phyloP scores from a whole-genome alignment of 2,888 invertebrate genomes.

The Tinea semifulvella region DNA sequence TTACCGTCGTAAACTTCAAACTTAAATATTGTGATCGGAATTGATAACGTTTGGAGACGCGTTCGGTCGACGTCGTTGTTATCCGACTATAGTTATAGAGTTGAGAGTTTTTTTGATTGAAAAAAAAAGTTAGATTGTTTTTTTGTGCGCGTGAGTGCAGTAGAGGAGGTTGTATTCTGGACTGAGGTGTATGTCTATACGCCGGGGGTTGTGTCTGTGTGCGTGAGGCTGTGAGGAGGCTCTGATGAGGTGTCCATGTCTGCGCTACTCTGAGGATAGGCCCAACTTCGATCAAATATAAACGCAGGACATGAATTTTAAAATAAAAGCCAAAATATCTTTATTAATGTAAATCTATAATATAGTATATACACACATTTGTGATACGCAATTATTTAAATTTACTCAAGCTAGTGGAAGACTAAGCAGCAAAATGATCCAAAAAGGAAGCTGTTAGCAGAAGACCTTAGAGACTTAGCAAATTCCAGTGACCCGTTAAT shows the following conservation, averaged over 20 bases:
- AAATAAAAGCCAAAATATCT: too few relatives aligned
- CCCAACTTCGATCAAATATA: too few relatives aligned
- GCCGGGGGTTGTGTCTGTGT: slow-evolving; percentile 37
- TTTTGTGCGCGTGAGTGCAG: slow-evolving; percentile 66
- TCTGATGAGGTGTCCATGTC: slow-evolving; percentile 40
- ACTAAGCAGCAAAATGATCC: too few relatives aligned
- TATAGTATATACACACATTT: too few relatives aligned
- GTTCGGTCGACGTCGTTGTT: slow-evolving; percentile 52
- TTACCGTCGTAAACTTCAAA: slow-evolving; percentile 38
- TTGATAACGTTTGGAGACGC: slow-evolving; percentile 42
- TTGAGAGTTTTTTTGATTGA: slow-evolving; percentile 52
- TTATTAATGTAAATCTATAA: too few relatives aligned
- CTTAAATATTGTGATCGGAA: slow-evolving; percentile 48
- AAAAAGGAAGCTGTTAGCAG: too few relatives aligned
- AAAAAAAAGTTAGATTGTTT: slow-evolving; percentile 64
- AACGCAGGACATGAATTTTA: too few relatives aligned
- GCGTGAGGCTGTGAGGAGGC: slow-evolving; percentile 43
- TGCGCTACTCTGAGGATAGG: slow-evolving; percentile 22
- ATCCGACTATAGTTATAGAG: slow-evolving; percentile 47
- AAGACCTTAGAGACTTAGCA: too few relatives aligned
- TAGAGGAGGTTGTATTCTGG: slow-evolving; percentile 60
- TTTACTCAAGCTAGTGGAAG: too few relatives aligned
- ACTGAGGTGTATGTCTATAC: slow-evolving; percentile 58
- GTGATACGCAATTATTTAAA: too few relatives aligned
- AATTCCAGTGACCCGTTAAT: too few relatives aligned